A percentile compares a stretch with the other conserved stretches of the same genome.
Conservation (phyloP, 2,113 vertebrate species). For the Oxyura jamaicensis region DNA sequence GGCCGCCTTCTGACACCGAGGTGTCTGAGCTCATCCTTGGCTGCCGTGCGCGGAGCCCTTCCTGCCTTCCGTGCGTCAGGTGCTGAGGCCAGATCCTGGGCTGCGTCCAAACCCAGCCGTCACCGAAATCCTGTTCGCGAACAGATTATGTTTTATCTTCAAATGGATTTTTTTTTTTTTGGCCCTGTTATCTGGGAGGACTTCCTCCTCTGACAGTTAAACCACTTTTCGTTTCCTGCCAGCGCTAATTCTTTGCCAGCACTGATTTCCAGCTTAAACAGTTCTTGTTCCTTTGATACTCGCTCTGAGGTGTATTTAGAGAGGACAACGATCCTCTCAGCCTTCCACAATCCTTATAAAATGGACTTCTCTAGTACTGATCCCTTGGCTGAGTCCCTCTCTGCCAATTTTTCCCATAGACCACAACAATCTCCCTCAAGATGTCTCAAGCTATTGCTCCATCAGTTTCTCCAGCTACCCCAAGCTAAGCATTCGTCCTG, state of each 20-base stretch:
- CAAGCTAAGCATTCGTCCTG: neutral
- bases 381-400: neutral
- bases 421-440: neutral
- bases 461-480: neutral
- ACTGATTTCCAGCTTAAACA: neutral
- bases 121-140: constrained; percentile 13
- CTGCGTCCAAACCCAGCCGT: neutral
- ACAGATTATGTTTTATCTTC: neutral
- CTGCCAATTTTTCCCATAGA: neutral
- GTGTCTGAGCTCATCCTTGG: constrained; percentile 59
- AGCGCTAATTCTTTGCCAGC: neutral
- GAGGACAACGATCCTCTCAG: neutral
- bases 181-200: neutral
- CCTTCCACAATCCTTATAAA: neutral
- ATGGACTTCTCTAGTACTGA: neutral
- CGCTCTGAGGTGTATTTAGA: rapidly evolving
- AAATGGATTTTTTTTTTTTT: neutral
- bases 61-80: neutral
- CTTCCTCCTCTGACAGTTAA: constrained; percentile 9
- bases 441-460: neutral
- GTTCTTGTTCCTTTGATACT: neutral
- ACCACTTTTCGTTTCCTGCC: neutral
- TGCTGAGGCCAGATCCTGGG: constrained; percentile 24
- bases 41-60: neutral
- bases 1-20: neutral